Evolutionary conservation across 2,888 invertebrate genomes (phyloP).

Genomic region (Melangyna quadrimaculata): DNA sequence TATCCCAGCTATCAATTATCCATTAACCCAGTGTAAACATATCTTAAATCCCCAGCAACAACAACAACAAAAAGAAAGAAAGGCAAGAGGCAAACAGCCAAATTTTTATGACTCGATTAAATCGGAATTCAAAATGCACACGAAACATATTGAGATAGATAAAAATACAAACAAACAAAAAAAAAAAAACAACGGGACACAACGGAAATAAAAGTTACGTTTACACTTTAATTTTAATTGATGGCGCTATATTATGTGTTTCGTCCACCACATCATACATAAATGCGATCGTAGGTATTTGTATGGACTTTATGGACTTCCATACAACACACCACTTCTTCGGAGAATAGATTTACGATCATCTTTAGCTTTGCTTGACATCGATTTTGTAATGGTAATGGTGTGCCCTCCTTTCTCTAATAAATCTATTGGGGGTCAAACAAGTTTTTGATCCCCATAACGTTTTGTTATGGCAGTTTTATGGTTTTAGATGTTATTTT

Average conservation of each 20-base stretch:
- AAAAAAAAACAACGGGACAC: not conserved
- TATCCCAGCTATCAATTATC: constrained; percentile 10
- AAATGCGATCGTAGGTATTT: constrained; percentile 26
- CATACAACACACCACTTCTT: not conserved
- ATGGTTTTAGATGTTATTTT: constrained; percentile 33
- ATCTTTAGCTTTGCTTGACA: constrained; percentile 23
- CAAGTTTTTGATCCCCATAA: constrained; percentile 34
- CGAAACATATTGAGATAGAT: not conserved
- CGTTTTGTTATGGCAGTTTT: constrained; percentile 47
- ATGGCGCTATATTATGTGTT: constrained; percentile 37
- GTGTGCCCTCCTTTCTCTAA: not conserved
- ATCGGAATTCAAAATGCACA: constrained; percentile 50
- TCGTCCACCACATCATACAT: constrained; percentile 17
- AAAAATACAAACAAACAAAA: not conserved
- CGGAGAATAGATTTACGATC: constrained; percentile 43
- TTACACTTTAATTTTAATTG: constrained; percentile 56
- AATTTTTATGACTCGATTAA: constrained; percentile 58
- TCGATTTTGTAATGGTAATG: constrained; percentile 5
- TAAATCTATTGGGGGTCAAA: constrained; percentile 3
- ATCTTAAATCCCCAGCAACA: constrained; percentile 1
- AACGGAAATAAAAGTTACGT: constrained; percentile 13
- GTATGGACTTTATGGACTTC: not conserved
- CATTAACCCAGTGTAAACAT: constrained; percentile 57
- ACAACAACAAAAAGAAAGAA: constrained; percentile 11
- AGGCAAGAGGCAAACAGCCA: not conserved